phyloP scores from a whole-genome alignment of 2,113 vertebrate genomes.

The Gorsachius goisagi region DNA sequence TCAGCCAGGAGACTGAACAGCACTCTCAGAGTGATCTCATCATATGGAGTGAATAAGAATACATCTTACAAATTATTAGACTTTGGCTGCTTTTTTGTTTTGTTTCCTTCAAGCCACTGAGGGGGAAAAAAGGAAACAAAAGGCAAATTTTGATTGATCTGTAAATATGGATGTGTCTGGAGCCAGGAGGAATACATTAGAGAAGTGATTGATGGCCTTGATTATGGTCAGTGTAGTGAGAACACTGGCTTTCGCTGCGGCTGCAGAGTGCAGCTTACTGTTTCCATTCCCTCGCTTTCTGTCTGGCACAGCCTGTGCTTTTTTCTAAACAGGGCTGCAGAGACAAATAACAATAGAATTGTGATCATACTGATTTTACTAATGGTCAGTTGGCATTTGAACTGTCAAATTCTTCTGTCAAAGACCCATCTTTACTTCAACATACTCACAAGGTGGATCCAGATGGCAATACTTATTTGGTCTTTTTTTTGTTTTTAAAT shows the following conservation, averaged over 20 bases:
- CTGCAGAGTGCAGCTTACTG: background rate
- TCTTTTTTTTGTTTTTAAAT: background rate
- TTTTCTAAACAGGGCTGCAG: background rate
- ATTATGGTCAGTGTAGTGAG: background rate
- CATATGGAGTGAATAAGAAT: background rate
- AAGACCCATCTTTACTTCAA: background rate
- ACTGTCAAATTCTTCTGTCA: background rate
- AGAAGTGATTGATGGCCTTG: background rate
- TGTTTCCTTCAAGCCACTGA: background rate
- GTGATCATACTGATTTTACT: background rate
- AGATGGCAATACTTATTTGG: background rate
- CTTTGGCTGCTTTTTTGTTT: background rate
- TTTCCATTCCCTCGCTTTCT: background rate
- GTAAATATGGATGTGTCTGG: background rate
- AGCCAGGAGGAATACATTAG: background rate
- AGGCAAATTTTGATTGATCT: constrained; percentile 15
- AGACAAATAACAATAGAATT: background rate
- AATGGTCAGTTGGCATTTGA: background rate
- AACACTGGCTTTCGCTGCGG: background rate
- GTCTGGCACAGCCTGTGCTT: background rate
- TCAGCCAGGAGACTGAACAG: background rate
- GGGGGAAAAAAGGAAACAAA: background rate
- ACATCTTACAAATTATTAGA: background rate
- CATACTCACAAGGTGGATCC: background rate
- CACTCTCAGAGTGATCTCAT: background rate